These are phyloP conservation scores for Halcyon smyrnensis DNA, from an alignment of 2,797 vertebrate species.

Conservation along the genomic window DNA sequence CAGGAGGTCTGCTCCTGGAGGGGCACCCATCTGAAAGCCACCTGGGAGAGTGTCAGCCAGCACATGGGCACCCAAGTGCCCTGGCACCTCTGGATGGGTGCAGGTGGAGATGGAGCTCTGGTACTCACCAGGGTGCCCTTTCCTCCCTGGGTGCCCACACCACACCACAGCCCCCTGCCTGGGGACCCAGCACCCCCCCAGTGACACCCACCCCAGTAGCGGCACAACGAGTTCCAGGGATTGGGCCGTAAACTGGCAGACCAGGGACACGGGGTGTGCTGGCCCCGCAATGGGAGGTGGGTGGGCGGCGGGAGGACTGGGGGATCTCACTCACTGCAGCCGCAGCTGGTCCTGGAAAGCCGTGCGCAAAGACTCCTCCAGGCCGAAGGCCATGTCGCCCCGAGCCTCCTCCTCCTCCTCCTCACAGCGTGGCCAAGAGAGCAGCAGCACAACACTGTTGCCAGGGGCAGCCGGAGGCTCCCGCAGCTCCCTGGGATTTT, in stretches of 20 bases:
- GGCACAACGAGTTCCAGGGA: rapidly evolving
- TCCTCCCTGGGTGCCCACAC: background rate
- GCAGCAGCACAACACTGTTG: conserved; percentile 13
- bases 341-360: conserved; percentile 47
- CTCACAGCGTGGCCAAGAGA: background rate
- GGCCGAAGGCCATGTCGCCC: conserved; percentile 38
- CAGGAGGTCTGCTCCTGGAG: background rate
- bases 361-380: conserved; percentile 45
- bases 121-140: no score
- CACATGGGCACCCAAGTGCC: background rate
- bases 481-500: background rate
- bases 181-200: background rate
- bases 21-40: background rate
- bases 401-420: background rate
- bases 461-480: conserved; percentile 29
- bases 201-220: background rate
- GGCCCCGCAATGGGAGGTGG: background rate
- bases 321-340: conserved; percentile 71
- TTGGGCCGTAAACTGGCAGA: rapidly evolving
- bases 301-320: rapidly evolving
- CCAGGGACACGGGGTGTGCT: rapidly evolving
- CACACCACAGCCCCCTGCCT: background rate
- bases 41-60: background rate
- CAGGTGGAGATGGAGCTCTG: background rate
- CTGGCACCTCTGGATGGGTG: background rate